Base-by-base conservation (phyloP, 37 sponge, comb jelly and placozoan species). In the Agelas oroides region DNA sequence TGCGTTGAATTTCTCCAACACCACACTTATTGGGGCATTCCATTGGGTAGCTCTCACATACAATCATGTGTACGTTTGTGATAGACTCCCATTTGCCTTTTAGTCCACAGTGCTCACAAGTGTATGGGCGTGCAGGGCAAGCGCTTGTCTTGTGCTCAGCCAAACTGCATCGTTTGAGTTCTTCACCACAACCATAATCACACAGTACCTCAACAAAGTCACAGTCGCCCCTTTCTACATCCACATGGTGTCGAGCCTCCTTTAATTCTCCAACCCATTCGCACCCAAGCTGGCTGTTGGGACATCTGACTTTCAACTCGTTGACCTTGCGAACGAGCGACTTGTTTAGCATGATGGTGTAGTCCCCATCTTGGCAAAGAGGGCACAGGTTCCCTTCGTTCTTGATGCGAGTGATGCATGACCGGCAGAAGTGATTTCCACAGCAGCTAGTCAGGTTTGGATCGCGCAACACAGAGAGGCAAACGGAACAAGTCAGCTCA, bases 1-100 rank as follows among this genome's bases (percentile, higher is more conserved):
- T 58, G 15, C 86, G 55, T 35, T n/a, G 59, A 3, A 86, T 71
- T 20, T 11, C 38, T 18, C 24, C 20, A 31, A 31, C 27, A 8
- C 61, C 63, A 60, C 86, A 86, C 64, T 64, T 65, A 53, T 65
- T 65, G 5, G 86, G 86, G 36, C 86, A 86, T 21, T 60, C 73
- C 34, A 78, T 27, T 25, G 73, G 79, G 24, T 59, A 78, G 28
- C 56, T 53, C 11, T 35, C 33, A 31, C 86, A 86, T 6, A 31
- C 33, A 28, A 54, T 56, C 33, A 32, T 58, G 27, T 86, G 86
- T 11, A 20, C 5, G 11, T 59, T 27, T 6, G 85, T 75, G 23
- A 85, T 73, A 13, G 64, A 53, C 12, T 39, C 38, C 17, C 27
- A 67, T 15, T 31, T 66, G 23, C 31, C 70, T 27, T 31, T 30